Evolutionary conservation across 2,888 invertebrate genomes (phyloP).

Genomic region (Drosophila histrio): DNA sequence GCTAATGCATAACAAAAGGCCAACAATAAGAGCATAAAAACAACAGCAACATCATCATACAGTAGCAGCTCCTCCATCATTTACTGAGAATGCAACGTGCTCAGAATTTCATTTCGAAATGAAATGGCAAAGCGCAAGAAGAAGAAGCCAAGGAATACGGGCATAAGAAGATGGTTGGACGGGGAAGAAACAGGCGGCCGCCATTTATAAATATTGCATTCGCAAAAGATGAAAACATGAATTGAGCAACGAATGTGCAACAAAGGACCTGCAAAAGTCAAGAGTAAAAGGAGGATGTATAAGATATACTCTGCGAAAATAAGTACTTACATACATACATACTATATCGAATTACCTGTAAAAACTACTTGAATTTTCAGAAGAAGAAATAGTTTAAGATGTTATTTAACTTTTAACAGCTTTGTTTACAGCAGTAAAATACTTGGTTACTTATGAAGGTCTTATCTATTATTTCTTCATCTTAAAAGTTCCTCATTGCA

Average conservation of each 20-base stretch:
- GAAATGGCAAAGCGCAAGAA: slow-evolving; percentile 43
- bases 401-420: neutral
- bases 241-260: slow-evolving; percentile 24
- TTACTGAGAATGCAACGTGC: slow-evolving; percentile 60
- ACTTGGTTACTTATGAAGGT: neutral
- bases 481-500: neutral
- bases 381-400: neutral
- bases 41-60: slow-evolving; percentile 26
- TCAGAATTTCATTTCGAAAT: slow-evolving; percentile 74
- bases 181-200: neutral
- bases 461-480: no score
- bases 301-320: neutral
- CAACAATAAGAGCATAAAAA: slow-evolving; percentile 19
- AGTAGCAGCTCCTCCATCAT: slow-evolving; percentile 27
- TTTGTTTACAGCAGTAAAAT: neutral
- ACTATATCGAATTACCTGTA: neutral
- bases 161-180: neutral
- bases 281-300: neutral
- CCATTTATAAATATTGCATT: slow-evolving; percentile 69
- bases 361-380: neutral
- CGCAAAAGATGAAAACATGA: slow-evolving; percentile 33
- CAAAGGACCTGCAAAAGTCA: slow-evolving; percentile 17
- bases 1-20: slow-evolving; percentile 35
- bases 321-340: neutral
- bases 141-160: slow-evolving; percentile 1